phyloP scores from a whole-genome alignment of 2,113 vertebrate genomes.

The Terrapene triunguis region DNA sequence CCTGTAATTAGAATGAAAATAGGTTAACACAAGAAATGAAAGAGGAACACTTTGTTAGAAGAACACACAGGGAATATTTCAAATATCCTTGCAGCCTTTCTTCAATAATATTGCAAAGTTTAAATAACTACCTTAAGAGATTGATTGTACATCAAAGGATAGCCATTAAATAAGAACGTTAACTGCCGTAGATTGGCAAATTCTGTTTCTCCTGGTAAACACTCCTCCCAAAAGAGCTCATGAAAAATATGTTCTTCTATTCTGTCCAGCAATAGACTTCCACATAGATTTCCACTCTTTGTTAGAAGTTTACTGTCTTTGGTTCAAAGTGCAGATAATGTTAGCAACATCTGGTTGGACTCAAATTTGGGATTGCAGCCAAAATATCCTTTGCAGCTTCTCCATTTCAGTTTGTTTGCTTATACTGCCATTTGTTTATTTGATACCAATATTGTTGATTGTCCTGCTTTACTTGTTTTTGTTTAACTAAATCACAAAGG shows the following conservation, averaged over 20 bases:
- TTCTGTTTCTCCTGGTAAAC: not conserved
- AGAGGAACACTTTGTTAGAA: not conserved
- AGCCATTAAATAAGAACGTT: not conserved
- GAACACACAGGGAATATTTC: not conserved
- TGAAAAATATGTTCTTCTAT: not conserved
- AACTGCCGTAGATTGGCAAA: not conserved
- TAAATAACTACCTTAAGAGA: not conserved
- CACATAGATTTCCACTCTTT: not conserved
- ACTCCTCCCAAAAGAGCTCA: not conserved
- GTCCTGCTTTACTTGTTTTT: not conserved
- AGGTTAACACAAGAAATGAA: not conserved
- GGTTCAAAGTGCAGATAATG: too few relatives aligned
- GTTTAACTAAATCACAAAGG: not conserved
- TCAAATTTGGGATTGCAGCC: not conserved
- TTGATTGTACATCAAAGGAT: not conserved
- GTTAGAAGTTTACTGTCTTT: fast-evolving
- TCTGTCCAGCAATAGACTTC: not conserved
- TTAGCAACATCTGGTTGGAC: not conserved
- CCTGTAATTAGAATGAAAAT: not conserved
- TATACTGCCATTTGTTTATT: not conserved
- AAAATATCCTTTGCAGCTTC: not conserved
- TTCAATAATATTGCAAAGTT: not conserved
- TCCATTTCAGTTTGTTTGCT: not conserved
- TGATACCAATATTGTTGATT: not conserved
- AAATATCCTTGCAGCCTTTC: not conserved